Evolutionary conservation across 2,888 invertebrate genomes (phyloP).

Genomic region (Schizotus pectinicornis): DNA sequence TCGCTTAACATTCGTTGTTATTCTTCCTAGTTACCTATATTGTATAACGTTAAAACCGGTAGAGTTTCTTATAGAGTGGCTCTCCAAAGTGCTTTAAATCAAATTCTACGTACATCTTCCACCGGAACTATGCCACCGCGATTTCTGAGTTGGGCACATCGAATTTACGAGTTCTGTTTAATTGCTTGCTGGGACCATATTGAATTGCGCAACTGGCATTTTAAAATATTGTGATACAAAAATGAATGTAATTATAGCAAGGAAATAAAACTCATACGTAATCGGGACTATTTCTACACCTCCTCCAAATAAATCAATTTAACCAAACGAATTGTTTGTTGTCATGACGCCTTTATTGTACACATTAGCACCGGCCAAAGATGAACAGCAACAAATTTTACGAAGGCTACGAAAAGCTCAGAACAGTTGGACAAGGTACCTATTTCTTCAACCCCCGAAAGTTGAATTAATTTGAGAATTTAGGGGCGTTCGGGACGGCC

Average conservation of each 20-base stretch:
- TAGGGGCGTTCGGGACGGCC: slow-evolving; percentile 75
- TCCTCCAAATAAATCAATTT: too few relatives aligned
- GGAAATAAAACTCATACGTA: background rate
- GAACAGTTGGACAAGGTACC: slow-evolving; percentile 67
- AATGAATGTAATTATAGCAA: slow-evolving; percentile 26
- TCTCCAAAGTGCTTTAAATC: slow-evolving; percentile 28
- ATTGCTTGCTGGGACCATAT: slow-evolving; percentile 39
- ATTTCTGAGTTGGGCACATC: slow-evolving; percentile 30
- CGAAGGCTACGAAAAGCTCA: slow-evolving; percentile 64
- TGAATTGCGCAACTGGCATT: slow-evolving; percentile 37
- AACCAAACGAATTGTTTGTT: slow-evolving; percentile 10
- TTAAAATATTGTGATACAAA: slow-evolving; percentile 34
- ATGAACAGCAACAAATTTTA: slow-evolving; percentile 26
- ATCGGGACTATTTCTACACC: too few relatives aligned
- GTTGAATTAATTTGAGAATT: background rate
- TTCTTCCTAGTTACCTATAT: background rate
- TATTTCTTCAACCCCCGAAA: background rate
- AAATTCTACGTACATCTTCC: slow-evolving; percentile 11
- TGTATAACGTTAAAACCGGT: slow-evolving; percentile 5
- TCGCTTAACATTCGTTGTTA: slow-evolving; percentile 18
- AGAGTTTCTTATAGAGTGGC: slow-evolving; percentile 19
- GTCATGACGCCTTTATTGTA: slow-evolving; percentile 17
- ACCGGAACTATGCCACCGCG: slow-evolving; percentile 13
- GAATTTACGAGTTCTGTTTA: slow-evolving; percentile 27
- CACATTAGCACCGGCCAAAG: slow-evolving; percentile 1